Conservation (phyloP, 2,888 invertebrate species). For the Ormia ochracea region DNA sequence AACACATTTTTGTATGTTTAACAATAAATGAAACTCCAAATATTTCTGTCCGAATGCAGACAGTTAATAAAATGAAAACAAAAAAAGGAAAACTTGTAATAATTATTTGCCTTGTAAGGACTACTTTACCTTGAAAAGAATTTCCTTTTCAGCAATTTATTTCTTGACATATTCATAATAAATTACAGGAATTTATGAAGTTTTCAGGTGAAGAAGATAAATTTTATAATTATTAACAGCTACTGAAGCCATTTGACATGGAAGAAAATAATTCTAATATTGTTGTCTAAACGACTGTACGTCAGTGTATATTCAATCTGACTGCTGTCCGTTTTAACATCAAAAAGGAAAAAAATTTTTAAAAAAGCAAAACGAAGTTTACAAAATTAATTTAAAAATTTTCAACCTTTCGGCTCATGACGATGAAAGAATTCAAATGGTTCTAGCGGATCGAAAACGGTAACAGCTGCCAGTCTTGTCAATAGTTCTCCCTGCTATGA, state of each 20-base stretch:
- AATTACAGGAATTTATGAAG: background rate
- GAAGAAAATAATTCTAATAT: background rate
- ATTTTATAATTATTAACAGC: background rate
- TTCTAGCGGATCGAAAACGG: too few relatives aligned
- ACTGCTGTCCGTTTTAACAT: too few relatives aligned
- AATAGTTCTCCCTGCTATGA: too few relatives aligned
- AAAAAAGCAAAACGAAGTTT: too few relatives aligned
- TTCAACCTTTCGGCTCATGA: too few relatives aligned
- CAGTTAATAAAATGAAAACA: background rate
- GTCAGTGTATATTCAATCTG: conserved; percentile 1
- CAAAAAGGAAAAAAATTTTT: too few relatives aligned
- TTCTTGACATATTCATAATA: background rate
- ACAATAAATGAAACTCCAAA: too few relatives aligned
- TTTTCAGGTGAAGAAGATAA: background rate
- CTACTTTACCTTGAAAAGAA: background rate
- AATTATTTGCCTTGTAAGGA: background rate
- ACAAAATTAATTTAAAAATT: too few relatives aligned
- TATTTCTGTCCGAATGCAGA: too few relatives aligned
- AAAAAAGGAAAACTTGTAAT: background rate
- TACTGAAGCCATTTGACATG: background rate
- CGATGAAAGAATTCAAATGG: too few relatives aligned
- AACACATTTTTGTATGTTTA: too few relatives aligned
- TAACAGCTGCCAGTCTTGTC: too few relatives aligned
- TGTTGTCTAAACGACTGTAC: background rate
- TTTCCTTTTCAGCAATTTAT: background rate